Conservation (phyloP, 2,888 invertebrate species). For the Lasius platythorax region DNA sequence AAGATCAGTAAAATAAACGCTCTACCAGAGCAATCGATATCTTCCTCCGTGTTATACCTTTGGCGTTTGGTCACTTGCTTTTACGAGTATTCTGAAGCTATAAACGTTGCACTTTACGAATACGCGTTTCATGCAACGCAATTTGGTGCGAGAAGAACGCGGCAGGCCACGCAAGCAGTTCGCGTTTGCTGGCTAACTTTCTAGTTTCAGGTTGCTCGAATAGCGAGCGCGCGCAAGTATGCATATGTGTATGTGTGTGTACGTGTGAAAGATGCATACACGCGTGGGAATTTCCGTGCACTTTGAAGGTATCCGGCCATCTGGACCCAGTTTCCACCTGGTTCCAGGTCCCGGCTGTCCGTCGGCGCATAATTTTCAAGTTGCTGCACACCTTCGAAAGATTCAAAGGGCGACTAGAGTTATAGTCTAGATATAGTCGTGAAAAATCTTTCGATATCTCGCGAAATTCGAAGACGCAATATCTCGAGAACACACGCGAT, state of each 20-base stretch:
- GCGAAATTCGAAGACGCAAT: neutral
- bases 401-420: neutral
- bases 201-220: slow-evolving; percentile 25
- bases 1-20: neutral
- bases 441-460: slow-evolving; percentile 10
- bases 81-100: slow-evolving; percentile 3
- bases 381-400: slow-evolving; percentile 7
- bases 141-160: slow-evolving; percentile 31
- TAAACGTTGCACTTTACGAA: slow-evolving; percentile 41
- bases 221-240: neutral
- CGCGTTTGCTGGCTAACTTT: slow-evolving; percentile 21
- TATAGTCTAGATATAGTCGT: neutral
- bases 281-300: slow-evolving; percentile 26
- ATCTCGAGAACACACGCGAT: neutral
- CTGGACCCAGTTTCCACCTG: slow-evolving; percentile 49
- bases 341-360: neutral
- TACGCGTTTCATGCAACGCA: slow-evolving; percentile 26
- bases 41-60: slow-evolving; percentile 7
- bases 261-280: neutral
- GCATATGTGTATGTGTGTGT: too few relatives aligned
- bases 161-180: slow-evolving; percentile 43
- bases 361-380: slow-evolving; percentile 33
- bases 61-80: slow-evolving; percentile 17
- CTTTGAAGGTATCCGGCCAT: slow-evolving; percentile 40
- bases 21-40: slow-evolving; percentile 23